phyloP scores from a whole-genome alignment of 2,113 vertebrate genomes.

The Sorex araneus region DNA sequence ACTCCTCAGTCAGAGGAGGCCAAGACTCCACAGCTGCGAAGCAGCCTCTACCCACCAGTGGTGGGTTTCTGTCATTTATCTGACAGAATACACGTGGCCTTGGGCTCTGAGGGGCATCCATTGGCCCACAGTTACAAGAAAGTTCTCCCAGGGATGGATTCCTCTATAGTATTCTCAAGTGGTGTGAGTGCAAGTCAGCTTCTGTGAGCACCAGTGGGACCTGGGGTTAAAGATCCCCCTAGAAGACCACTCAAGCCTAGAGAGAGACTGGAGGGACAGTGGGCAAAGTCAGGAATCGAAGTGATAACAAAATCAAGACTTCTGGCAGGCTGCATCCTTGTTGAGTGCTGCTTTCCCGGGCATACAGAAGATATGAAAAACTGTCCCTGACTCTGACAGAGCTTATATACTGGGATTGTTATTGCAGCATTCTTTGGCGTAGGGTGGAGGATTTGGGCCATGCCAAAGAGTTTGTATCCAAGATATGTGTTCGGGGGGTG shows the following conservation, averaged over 20 bases:
- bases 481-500: not conserved
- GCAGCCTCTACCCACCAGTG: not conserved
- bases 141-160: fast-evolving
- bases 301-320: not conserved
- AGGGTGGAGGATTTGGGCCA: no score
- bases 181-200: not conserved
- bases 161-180: not conserved
- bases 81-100: fast-evolving
- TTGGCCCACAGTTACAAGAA: not conserved
- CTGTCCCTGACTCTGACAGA: not conserved
- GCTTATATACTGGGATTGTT: not conserved
- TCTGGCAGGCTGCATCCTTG: not conserved
- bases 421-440: not conserved
- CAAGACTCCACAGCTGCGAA: not conserved
- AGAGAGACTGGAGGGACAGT: not conserved
- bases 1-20: not conserved
- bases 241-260: not conserved
- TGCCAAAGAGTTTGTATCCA: no score
- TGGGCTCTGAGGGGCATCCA: fast-evolving
- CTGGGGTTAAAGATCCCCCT: not conserved
- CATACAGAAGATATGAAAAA: not conserved
- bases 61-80: not conserved
- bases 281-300: not conserved
- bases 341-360: not conserved
- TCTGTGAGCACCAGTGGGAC: not conserved